These are phyloP conservation scores for Chironomus riparius DNA, from an alignment of 2,888 invertebrate species.

Conservation along the genomic window DNA sequence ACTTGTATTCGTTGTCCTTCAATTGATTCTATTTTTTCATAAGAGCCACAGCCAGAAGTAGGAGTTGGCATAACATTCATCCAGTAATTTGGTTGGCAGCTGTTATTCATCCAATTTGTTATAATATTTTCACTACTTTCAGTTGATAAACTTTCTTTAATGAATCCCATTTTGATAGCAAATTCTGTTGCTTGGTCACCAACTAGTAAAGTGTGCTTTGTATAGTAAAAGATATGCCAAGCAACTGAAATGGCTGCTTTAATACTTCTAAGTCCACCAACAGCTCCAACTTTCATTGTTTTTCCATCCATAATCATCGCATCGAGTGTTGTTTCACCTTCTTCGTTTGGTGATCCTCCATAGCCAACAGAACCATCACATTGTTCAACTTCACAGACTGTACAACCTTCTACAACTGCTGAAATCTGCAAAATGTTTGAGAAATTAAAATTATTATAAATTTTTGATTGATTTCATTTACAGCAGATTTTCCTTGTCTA, in stretches of 20 bases:
- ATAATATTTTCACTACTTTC: constrained; percentile 58
- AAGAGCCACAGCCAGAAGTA: constrained; percentile 74
- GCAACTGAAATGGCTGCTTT: constrained; percentile 91
- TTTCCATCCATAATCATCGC: constrained; percentile 94
- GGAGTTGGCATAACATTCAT: constrained; percentile 84
- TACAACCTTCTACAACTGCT: constrained; percentile 79
- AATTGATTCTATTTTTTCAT: constrained; percentile 42
- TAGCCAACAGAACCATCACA: constrained; percentile 93
- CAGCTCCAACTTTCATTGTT: constrained; percentile 80
- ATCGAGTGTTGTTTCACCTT: constrained; percentile 92
- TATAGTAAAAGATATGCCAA: constrained; percentile 76
- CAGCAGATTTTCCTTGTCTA: constrained; percentile 32
- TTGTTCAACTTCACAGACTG: constrained; percentile 73
- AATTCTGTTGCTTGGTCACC: constrained; percentile 85
- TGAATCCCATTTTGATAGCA: constrained; percentile 83
- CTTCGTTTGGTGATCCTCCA: constrained; percentile 95
- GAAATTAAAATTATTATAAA: no score
- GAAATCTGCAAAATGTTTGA: constrained; percentile 55
- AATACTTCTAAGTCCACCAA: constrained; percentile 69
- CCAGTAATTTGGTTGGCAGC: constrained; percentile 98
- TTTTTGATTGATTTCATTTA: constrained; percentile 34
- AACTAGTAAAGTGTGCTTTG: constrained; percentile 80
- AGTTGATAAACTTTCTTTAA: constrained; percentile 64
- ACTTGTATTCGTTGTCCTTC: constrained; percentile 26
- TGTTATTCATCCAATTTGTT: constrained; percentile 62